phyloP scores from a whole-genome alignment of 2,113 vertebrate species.

The Gymnocephalus cernua region DNA sequence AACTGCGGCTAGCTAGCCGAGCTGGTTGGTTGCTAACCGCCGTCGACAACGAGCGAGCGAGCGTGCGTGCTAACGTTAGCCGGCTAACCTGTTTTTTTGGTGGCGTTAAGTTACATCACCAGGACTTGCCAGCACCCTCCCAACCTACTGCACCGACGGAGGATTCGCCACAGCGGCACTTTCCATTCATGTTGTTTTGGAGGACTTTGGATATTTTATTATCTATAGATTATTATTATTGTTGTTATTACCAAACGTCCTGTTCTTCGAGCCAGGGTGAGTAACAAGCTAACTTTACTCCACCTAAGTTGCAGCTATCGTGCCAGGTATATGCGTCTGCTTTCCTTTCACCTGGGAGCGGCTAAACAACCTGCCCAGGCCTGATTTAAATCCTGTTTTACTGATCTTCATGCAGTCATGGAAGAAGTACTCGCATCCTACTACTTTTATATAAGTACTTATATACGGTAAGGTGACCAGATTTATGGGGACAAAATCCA shows the following conservation, averaged over 20 bases:
- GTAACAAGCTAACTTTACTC: slow-evolving; percentile 59
- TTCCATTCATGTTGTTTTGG: slow-evolving; percentile 75
- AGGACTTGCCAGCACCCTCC: slow-evolving; percentile 33
- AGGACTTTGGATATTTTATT: slow-evolving; percentile 1
- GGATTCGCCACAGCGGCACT: slow-evolving; percentile 41
- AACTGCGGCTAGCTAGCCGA: slow-evolving; percentile 54
- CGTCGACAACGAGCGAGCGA: slow-evolving; percentile 12
- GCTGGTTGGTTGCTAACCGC: neutral
- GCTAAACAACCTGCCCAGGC: slow-evolving; percentile 50
- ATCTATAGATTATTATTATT: too few relatives aligned
- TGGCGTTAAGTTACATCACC: slow-evolving; percentile 20
- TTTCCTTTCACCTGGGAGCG: slow-evolving; percentile 61
- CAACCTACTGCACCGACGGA: slow-evolving; percentile 2
- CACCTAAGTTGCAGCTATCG: slow-evolving; percentile 37
- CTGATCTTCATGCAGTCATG: neutral
- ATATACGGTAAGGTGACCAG: too few relatives aligned
- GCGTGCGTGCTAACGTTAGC: slow-evolving; percentile 65
- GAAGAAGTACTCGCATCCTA: neutral
- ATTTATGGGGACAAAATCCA: too few relatives aligned
- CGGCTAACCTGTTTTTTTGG: slow-evolving; percentile 32
- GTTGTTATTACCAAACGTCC: neutral
- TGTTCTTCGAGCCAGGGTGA: slow-evolving; percentile 60
- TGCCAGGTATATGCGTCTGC: slow-evolving; percentile 49
- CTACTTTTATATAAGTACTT: neutral
- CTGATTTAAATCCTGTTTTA: slow-evolving; percentile 29